Evolutionary conservation across 2,888 invertebrate species (phyloP).

Genomic region (Protophormia terraenovae): DNA sequence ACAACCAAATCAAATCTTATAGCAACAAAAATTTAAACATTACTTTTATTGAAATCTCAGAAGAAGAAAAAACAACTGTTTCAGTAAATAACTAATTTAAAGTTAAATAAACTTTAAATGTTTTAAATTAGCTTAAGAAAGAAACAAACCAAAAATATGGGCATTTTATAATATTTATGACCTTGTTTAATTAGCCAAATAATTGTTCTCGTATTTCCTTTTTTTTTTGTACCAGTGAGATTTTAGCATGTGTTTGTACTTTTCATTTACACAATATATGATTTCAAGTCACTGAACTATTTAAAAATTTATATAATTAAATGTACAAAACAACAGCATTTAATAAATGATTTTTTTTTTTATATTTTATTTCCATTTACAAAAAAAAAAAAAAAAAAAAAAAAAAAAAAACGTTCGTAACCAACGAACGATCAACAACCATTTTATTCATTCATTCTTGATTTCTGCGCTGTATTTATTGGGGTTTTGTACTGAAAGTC

Average conservation of each 20-base stretch:
- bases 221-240: background rate
- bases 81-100: background rate
- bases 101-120: background rate
- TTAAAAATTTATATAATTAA: constrained; percentile 45
- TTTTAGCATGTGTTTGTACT: constrained; percentile 36
- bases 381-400: background rate
- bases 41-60: too few species aligned
- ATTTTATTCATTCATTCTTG: constrained; percentile 31
- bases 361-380: constrained; percentile 26
- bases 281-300: constrained; percentile 62
- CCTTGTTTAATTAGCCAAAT: constrained; percentile 63
- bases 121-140: background rate
- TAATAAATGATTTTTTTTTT: constrained; percentile 23
- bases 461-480: constrained; percentile 37
- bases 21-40: too few species aligned
- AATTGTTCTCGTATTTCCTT: constrained; percentile 39
- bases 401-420: background rate
- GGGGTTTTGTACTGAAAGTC: constrained; percentile 59
- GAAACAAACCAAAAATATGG: background rate
- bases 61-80: too few species aligned
- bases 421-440: background rate
- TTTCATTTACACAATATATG: background rate
- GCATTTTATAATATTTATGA: constrained; percentile 45
- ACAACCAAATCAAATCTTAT: too few species aligned
- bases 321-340: constrained; percentile 12